phyloP scores from a whole-genome alignment of 2,113 vertebrate species.

The Cricetomys ansorgei region DNA sequence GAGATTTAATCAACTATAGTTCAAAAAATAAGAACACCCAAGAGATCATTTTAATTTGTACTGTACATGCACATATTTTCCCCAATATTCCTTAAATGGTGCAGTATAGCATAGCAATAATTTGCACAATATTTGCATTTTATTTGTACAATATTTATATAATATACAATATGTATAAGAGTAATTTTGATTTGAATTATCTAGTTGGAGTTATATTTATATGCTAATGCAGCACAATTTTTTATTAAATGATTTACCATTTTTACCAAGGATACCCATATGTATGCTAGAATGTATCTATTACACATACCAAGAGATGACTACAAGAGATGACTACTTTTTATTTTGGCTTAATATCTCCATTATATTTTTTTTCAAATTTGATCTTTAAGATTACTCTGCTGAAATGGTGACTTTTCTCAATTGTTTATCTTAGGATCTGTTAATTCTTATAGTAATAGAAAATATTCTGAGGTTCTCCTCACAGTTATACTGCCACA shows the following conservation, averaged over 20 bases:
- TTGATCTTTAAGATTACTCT: neutral
- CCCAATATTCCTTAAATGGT: neutral
- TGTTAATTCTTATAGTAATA: neutral
- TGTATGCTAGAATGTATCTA: no score
- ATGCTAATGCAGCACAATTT: neutral
- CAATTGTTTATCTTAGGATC: neutral
- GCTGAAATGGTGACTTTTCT: neutral
- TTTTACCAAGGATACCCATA: neutral
- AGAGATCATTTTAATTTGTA: neutral
- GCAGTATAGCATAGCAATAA: no score
- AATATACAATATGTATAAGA: neutral
- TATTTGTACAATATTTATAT: neutral
- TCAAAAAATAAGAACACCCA: neutral
- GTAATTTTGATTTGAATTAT: neutral
- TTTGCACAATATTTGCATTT: neutral
- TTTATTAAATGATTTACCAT: neutral
- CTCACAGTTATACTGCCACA: neutral
- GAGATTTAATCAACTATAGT: neutral
- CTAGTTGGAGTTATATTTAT: neutral
- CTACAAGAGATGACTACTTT: neutral
- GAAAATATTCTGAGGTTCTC: neutral
- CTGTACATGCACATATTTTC: neutral
- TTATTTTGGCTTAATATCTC: neutral
- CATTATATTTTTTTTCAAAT: neutral
- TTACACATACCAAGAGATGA: neutral